Percentiles rank a stretch among this genome's conserved stretches.
These are phyloP conservation scores for Mellilla xanthometata DNA, from an alignment of 2,888 invertebrate genomes.

Conservation along the genomic window DNA sequence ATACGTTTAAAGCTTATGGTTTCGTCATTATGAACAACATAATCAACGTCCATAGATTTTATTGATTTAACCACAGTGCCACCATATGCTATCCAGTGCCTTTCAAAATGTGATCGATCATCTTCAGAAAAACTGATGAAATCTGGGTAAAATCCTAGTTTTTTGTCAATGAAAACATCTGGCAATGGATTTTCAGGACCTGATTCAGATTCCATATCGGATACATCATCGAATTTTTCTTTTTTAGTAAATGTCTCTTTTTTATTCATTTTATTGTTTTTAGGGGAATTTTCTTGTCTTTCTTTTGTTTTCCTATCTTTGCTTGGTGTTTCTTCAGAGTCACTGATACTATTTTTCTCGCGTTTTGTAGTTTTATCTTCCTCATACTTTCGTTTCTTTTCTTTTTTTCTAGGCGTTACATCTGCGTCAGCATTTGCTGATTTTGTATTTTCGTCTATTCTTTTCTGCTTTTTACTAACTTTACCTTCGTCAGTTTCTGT, in stretches of 20 bases:
- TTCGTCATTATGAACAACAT: conserved; percentile 56
- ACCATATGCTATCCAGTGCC: conserved; percentile 86
- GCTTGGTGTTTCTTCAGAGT: neutral
- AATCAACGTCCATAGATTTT: conserved; percentile 58
- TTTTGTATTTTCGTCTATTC: too few species aligned
- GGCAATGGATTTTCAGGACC: conserved; percentile 62
- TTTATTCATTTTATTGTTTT: neutral
- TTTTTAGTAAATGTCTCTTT: neutral
- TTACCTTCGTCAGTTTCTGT: too few species aligned
- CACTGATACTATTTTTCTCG: neutral
- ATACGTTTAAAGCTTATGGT: conserved; percentile 51
- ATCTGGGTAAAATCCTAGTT: conserved; percentile 72
- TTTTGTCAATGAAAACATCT: conserved; percentile 57
- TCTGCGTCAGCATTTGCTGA: neutral
- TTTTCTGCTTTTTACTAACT: too few species aligned
- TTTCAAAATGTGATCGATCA: conserved; percentile 62
- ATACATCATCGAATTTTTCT: conserved; percentile 14
- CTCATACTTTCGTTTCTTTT: neutral
- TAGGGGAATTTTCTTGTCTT: neutral
- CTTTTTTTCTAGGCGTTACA: neutral
- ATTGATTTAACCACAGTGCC: conserved; percentile 71
- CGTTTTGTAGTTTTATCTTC: neutral
- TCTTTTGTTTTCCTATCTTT: neutral
- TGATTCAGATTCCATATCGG: conserved; percentile 6
- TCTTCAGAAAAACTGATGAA: conserved; percentile 66